These are phyloP conservation scores for Caenorhabditis macrosperma DNA, from an alignment of 2,888 invertebrate species.

Conservation along the genomic window DNA sequence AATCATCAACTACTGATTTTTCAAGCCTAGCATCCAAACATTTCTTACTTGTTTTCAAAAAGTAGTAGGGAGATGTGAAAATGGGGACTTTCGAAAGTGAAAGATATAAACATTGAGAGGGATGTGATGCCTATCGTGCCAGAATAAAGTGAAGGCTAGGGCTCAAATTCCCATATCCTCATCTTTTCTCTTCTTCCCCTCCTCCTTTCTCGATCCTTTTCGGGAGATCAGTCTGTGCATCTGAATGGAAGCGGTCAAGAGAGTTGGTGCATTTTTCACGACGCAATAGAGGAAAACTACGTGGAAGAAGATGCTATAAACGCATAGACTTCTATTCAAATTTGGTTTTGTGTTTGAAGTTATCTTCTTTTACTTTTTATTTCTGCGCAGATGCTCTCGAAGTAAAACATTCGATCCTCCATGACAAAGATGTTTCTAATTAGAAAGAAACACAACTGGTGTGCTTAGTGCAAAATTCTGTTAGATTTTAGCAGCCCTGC, in stretches of 20 bases:
- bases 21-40: too few species aligned
- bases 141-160: slow-evolving; percentile 28
- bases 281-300: slow-evolving; percentile 34
- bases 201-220: slow-evolving; percentile 19
- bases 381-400: neutral
- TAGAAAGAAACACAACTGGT: too few species aligned
- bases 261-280: slow-evolving; percentile 14
- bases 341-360: slow-evolving; percentile 50
- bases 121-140: slow-evolving; percentile 36
- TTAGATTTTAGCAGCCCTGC: too few species aligned
- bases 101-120: slow-evolving; percentile 45
- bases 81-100: slow-evolving; percentile 28
- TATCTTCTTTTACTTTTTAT: slow-evolving; percentile 20
- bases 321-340: slow-evolving; percentile 47
- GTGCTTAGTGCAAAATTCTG: too few species aligned
- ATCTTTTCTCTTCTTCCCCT: slow-evolving; percentile 33
- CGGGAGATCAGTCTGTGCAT: slow-evolving; percentile 43
- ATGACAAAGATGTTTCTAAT: neutral
- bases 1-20: too few species aligned
- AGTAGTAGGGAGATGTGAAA: slow-evolving; percentile 13
- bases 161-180: slow-evolving; percentile 54
- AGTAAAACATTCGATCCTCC: neutral
- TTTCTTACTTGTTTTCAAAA: too few species aligned
- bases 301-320: slow-evolving; percentile 47
- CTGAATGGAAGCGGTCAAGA: slow-evolving; percentile 5